Percentiles rank a stretch among this genome's conserved stretches.
These are phyloP conservation scores for Elaphurus davidianus DNA, from an alignment of 2,113 vertebrate genomes.

Conservation along the genomic window DNA sequence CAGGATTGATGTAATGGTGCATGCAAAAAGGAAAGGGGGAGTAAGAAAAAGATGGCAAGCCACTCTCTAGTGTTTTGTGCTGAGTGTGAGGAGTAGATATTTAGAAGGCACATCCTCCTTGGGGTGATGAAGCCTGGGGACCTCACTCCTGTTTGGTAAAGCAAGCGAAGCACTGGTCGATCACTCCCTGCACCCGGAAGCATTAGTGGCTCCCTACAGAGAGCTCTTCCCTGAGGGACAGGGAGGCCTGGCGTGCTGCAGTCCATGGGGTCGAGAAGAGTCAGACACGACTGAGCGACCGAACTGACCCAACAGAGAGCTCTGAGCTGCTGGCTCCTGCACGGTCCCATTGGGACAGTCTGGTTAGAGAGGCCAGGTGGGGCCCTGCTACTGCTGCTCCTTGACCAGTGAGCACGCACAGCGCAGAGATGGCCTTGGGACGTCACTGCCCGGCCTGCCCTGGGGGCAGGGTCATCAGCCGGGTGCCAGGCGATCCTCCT, in stretches of 20 bases:
- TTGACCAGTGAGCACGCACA: background rate
- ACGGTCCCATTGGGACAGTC: background rate
- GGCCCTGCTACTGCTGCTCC: background rate
- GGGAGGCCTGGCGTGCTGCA: background rate
- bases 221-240: background rate
- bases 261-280: background rate
- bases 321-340: background rate
- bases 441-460: background rate
- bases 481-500: fast-evolving
- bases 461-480: background rate
- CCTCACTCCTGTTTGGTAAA: background rate
- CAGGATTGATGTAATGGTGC: background rate
- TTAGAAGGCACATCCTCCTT: background rate
- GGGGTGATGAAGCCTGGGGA: background rate
- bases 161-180: fast-evolving
- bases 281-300: background rate
- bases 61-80: background rate
- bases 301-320: background rate
- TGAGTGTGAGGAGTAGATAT: background rate
- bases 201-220: background rate
- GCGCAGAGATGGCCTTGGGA: background rate
- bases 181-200: background rate
- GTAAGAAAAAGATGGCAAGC: background rate
- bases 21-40: background rate
- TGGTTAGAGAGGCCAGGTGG: background rate